Evolutionary conservation across 2,113 vertebrate species (phyloP).

Genomic region (Alethe castanea): DNA sequence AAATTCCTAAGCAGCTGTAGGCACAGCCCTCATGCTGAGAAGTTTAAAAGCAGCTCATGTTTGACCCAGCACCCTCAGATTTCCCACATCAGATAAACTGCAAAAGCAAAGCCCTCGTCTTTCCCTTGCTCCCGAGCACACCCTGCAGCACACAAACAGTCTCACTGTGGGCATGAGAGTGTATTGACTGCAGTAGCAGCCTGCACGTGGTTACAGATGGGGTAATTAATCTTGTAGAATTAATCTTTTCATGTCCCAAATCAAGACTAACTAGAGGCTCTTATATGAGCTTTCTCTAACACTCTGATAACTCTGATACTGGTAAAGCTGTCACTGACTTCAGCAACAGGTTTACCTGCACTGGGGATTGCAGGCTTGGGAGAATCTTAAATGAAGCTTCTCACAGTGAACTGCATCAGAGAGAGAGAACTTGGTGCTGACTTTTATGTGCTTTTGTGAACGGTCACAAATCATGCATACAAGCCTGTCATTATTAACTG

Average conservation of each 20-base stretch:
- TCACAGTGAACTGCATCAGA: background rate
- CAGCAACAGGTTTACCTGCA: background rate
- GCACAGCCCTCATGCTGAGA: slow-evolving; percentile 37
- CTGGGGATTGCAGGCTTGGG: background rate
- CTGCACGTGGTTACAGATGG: rapidly evolving
- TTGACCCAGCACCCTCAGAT: slow-evolving; percentile 8
- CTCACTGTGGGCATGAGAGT: rapidly evolving
- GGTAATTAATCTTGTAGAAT: background rate
- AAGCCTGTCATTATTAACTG: background rate
- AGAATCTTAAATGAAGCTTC: background rate
- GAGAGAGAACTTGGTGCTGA: background rate
- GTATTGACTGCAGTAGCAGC: background rate
- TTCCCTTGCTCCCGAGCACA: background rate
- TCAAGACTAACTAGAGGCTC: background rate
- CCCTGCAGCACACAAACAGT: background rate
- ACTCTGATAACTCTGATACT: background rate
- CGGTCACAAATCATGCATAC: background rate
- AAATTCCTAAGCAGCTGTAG: slow-evolving; percentile 59
- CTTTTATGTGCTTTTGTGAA: background rate
- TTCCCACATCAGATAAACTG: slow-evolving; percentile 32
- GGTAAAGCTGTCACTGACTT: background rate
- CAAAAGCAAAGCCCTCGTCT: background rate
- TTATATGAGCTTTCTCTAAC: background rate
- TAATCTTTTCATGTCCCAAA: background rate
- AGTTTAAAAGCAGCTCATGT: slow-evolving; percentile 35